phyloP scores from a whole-genome alignment of 1,140 invertebrate species.

The Ladona fulva region DNA sequence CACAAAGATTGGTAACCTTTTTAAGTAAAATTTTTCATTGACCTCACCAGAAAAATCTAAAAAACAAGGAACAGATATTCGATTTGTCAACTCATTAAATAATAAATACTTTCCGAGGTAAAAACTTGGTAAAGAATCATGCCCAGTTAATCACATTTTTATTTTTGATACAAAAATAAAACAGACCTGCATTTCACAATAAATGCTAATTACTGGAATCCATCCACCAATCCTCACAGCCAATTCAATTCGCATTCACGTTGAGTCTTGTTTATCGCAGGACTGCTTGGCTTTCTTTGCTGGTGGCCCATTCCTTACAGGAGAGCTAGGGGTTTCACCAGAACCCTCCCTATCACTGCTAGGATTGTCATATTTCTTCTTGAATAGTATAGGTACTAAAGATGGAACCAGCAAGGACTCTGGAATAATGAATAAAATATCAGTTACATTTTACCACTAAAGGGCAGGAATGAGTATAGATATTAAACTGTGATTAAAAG shows the following conservation, averaged over 20 bases:
- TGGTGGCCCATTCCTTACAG: not conserved
- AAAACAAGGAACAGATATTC: too few species aligned
- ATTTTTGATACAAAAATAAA: conserved; percentile 9
- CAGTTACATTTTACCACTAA: not conserved
- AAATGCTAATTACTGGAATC: not conserved
- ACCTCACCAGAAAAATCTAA: too few species aligned
- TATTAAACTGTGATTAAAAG: not conserved
- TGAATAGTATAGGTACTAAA: not conserved
- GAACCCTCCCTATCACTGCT: too few species aligned
- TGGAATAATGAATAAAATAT: not conserved
- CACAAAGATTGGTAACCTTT: too few species aligned
- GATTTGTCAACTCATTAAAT: too few species aligned
- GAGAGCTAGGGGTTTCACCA: not conserved
- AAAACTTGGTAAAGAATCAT: too few species aligned
- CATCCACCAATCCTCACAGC: not conserved
- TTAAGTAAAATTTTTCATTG: too few species aligned
- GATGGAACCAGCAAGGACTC: not conserved
- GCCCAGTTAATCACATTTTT: not conserved
- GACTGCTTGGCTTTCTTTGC: not conserved
- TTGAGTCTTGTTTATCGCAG: not conserved
- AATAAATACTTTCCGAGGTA: too few species aligned
- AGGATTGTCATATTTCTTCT: not conserved
- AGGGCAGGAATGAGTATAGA: not conserved
- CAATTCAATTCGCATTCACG: not conserved
- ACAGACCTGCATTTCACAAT: not conserved